phyloP scores from a whole-genome alignment of 2,113 vertebrate genomes.

The Sapayoa aenigma region DNA sequence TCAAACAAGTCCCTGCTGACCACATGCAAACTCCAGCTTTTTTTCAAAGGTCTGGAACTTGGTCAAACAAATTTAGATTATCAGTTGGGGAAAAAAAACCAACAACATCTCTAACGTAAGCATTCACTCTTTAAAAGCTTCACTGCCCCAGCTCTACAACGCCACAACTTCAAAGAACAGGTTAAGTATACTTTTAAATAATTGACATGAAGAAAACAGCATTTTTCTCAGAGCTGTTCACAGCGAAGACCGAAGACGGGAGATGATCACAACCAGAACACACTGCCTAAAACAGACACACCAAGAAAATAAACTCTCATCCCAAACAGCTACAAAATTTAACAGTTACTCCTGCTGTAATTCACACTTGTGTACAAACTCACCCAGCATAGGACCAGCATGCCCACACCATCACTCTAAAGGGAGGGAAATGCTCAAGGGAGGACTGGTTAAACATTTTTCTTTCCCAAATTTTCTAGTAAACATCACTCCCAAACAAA shows the following conservation, averaged over 20 bases:
- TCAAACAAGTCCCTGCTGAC: not conserved
- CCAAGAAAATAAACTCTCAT: not conserved
- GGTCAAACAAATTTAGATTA: not conserved
- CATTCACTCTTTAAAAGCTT: not conserved
- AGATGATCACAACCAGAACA: not conserved
- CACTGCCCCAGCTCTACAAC: not conserved
- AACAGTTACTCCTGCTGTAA: not conserved
- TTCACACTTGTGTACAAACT: not conserved
- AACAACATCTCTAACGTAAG: not conserved
- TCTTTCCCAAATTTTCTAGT: not conserved
- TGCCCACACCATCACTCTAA: not conserved
- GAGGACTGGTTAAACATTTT: not conserved
- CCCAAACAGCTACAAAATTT: not conserved
- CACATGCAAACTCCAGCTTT: not conserved
- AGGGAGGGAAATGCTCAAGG: not conserved
- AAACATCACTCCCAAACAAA: not conserved
- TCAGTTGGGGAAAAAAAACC: not conserved
- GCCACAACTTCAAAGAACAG: not conserved
- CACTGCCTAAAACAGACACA: not conserved
- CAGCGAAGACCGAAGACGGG: not conserved
- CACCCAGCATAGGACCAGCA: rapidly evolving
- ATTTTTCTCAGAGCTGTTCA: not conserved
- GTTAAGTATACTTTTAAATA: not conserved
- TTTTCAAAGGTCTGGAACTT: not conserved
- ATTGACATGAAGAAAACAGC: not conserved